phyloP scores from a whole-genome alignment of 92 coral and sea anemone species.

The Plumapathes pennacea region DNA sequence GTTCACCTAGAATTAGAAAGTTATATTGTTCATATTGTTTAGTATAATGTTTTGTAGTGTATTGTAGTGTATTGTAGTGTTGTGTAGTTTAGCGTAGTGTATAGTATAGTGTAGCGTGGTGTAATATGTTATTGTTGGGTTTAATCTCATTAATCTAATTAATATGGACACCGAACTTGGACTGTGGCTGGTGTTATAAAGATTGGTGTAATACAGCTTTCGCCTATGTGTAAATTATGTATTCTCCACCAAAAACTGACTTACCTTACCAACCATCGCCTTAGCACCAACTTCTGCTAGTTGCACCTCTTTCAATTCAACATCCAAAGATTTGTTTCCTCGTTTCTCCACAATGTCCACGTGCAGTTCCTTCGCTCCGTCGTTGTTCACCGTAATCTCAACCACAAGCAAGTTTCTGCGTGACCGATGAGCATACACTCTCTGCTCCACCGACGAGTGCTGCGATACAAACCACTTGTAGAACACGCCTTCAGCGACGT shows the following conservation, averaged over 20 bases:
- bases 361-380: slow-evolving; percentile 23
- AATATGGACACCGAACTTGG: no score
- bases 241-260: no score
- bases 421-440: slow-evolving; percentile 77
- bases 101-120: no score
- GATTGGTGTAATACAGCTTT: no score
- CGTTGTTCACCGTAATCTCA: slow-evolving; percentile 59
- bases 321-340: slow-evolving; percentile 61
- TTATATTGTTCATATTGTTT: no score
- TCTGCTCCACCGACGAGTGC: slow-evolving; percentile 48
- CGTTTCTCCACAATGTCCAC: slow-evolving; percentile 33
- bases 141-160: no score
- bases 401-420: slow-evolving; percentile 65
- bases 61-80: no score
- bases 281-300: slow-evolving; percentile 33
- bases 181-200: no score
- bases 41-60: no score
- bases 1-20: slow-evolving; percentile 45
- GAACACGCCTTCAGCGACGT: slow-evolving; percentile 66
- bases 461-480: slow-evolving; percentile 71
- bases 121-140: no score
- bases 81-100: no score
- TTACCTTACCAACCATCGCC: slow-evolving; percentile 75
- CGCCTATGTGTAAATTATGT: no score
- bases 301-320: slow-evolving; percentile 46